phyloP scores from a whole-genome alignment of 1,140 invertebrate species.

The Myzus persicae region DNA sequence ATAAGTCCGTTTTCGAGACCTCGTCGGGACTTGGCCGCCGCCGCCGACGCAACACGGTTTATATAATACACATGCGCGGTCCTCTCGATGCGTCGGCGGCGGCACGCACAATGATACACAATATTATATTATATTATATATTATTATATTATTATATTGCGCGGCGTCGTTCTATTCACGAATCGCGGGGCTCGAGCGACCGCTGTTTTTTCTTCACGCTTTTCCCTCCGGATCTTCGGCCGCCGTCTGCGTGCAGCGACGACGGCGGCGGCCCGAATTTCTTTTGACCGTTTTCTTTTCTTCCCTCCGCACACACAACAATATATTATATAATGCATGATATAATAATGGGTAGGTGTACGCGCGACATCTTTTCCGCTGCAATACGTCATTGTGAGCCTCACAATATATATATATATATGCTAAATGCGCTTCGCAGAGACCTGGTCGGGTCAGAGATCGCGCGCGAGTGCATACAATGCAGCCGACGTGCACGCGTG shows the following conservation, averaged over 20 bases:
- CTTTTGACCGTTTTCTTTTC: conserved; percentile 23
- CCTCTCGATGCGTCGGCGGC: neutral
- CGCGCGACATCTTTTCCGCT: neutral
- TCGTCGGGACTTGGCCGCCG: neutral
- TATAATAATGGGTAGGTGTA: no score
- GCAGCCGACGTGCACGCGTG: neutral
- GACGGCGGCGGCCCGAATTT: neutral
- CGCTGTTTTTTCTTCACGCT: conserved; percentile 5
- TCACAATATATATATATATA: neutral
- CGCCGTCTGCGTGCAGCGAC: neutral
- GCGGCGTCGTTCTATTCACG: neutral
- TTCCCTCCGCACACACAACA: neutral
- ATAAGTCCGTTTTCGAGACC: neutral
- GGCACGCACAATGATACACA: neutral
- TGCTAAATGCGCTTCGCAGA: neutral
- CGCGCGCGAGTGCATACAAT: neutral
- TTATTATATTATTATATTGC: no score
- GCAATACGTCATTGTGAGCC: conserved; percentile 7
- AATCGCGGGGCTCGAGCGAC: neutral
- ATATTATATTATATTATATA: neutral
- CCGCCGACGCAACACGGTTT: neutral
- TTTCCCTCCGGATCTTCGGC: neutral
- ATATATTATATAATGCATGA: no score
- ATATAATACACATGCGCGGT: neutral
- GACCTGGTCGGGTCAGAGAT: neutral